Conservation (phyloP, 2,888 invertebrate species). For the Rapana venosa region DNA sequence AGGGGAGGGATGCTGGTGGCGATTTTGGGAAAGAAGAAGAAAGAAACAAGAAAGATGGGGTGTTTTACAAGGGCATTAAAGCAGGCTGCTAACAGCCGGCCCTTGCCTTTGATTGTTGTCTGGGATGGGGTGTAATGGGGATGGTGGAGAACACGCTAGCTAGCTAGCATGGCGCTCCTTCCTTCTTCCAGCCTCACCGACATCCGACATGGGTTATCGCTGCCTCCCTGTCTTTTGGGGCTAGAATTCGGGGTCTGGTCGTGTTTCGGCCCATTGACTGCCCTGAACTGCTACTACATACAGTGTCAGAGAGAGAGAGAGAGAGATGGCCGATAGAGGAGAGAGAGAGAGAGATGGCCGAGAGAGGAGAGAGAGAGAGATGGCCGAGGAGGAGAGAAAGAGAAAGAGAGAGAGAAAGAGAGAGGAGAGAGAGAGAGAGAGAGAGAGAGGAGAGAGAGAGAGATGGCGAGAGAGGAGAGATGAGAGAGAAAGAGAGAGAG, state of each 20-base stretch:
- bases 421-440: no score
- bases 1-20: no score
- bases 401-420: no score
- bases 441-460: no score
- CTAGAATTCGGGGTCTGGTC: background rate
- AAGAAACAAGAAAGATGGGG: background rate
- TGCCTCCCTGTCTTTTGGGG: background rate
- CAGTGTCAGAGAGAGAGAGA: background rate
- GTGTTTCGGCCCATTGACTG: background rate
- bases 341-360: background rate
- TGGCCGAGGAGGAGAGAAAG: no score
- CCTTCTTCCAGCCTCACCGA: no score
- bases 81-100: background rate
- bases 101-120: no score
- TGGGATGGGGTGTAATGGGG: background rate
- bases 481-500: no score
- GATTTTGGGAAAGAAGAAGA: background rate
- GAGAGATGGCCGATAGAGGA: background rate
- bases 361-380: background rate
- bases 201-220: background rate
- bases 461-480: no score
- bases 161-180: no score
- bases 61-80: background rate
- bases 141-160: background rate
- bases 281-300: background rate